Conservation (phyloP, 2,888 invertebrate genomes). For the Metellina segmentata region DNA sequence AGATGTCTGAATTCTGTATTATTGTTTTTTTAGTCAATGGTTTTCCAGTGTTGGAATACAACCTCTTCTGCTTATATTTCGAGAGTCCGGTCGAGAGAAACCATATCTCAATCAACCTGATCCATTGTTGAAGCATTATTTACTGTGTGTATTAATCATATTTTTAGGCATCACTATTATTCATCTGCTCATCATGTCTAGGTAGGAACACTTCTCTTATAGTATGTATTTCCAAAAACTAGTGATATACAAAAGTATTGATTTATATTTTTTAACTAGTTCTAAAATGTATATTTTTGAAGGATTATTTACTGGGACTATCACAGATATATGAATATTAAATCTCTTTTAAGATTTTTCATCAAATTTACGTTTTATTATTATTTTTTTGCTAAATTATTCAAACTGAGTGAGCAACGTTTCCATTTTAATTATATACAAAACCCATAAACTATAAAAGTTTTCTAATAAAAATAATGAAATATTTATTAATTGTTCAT, state of each 20-base stretch:
- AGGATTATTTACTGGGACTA: background rate
- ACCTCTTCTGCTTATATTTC: slow-evolving; percentile 85
- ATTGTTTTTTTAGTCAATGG: slow-evolving; percentile 78
- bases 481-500: too few species aligned
- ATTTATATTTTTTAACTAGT: background rate
- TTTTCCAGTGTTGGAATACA: slow-evolving; percentile 81
- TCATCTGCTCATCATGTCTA: slow-evolving; percentile 84
- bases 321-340: background rate
- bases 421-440: too few species aligned
- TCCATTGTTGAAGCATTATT: slow-evolving; percentile 91
- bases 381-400: too few species aligned
- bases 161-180: slow-evolving; percentile 84
- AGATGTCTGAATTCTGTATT: background rate
- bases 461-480: too few species aligned
- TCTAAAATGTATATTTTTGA: background rate
- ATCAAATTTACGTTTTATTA: too few species aligned
- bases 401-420: too few species aligned
- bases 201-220: slow-evolving; percentile 80
- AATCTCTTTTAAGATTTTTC: too few species aligned
- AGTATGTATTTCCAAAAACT: background rate
- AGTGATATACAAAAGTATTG: background rate
- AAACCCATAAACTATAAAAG: too few species aligned
- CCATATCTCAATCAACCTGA: slow-evolving; percentile 89
- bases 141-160: slow-evolving; percentile 85
- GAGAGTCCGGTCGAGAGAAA: slow-evolving; percentile 85